These are phyloP conservation scores for Steromphala cineraria DNA, from an alignment of 2,888 invertebrate species.

Conservation along the genomic window DNA sequence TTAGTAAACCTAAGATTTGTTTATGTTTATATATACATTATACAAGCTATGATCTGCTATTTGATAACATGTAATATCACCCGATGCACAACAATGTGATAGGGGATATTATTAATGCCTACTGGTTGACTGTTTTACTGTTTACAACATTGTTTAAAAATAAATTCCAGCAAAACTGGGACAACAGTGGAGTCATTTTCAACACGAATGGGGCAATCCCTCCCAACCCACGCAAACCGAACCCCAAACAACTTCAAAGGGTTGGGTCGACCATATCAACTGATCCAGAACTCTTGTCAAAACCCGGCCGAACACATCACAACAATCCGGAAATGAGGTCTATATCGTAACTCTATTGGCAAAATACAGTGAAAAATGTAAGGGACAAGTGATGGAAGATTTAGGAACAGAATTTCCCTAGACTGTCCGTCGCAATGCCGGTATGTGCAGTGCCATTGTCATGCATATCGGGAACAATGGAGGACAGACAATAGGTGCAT, in stretches of 20 bases:
- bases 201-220: conserved; percentile 9
- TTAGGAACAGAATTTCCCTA: neutral
- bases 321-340: conserved; percentile 7
- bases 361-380: neutral
- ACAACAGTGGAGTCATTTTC: neutral
- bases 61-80: too few species aligned
- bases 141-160: too few species aligned
- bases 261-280: neutral
- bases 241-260: conserved; percentile 1
- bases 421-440: conserved; percentile 19
- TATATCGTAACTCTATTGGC: neutral
- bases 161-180: too few species aligned
- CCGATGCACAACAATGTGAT: too few species aligned
- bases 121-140: too few species aligned
- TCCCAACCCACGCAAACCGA: conserved; percentile 1
- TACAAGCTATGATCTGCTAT: too few species aligned
- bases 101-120: too few species aligned
- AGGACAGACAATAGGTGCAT: conserved; percentile 41
- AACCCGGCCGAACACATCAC: neutral
- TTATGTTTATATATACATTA: too few species aligned
- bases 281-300: conserved; percentile 15
- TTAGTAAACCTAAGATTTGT: too few species aligned
- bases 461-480: conserved; percentile 26
- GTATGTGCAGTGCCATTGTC: conserved; percentile 31
- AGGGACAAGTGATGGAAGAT: neutral